These are phyloP conservation scores for Proteles cristata DNA, from an alignment of 2,113 vertebrate genomes.

Conservation along the genomic window DNA sequence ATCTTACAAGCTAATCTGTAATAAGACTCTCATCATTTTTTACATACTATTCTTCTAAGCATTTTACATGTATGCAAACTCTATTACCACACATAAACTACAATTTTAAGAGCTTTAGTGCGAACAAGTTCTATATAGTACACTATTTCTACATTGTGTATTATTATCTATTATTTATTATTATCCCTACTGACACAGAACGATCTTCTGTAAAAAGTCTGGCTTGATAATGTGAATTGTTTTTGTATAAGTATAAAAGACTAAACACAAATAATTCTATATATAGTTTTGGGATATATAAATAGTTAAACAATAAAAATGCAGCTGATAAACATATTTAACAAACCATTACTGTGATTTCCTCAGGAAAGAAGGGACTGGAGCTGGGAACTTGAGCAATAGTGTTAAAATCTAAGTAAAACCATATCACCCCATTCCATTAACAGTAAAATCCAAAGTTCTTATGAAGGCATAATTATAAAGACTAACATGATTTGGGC, in stretches of 20 bases:
- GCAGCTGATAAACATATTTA: not conserved
- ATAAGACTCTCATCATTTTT: not conserved
- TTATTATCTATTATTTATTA: not conserved
- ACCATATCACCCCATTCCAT: not conserved
- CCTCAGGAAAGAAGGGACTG: not conserved
- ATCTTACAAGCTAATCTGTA: not conserved
- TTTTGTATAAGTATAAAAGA: not conserved
- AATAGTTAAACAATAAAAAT: not conserved
- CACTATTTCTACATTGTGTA: not conserved
- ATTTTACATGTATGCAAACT: not conserved
- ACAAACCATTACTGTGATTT: not conserved
- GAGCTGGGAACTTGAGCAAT: not conserved
- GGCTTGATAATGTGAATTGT: not conserved
- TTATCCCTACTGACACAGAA: not conserved
- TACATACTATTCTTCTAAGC: not conserved
- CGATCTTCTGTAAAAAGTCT: not conserved
- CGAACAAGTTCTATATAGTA: not conserved
- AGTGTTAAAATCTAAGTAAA: not conserved
- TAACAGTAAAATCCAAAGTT: not conserved
- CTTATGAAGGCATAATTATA: not conserved
- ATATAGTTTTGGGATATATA: not conserved
- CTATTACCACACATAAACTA: not conserved
- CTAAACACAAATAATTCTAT: not conserved
- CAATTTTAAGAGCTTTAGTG: not conserved
- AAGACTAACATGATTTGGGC: not conserved